phyloP scores from a whole-genome alignment of 2,113 vertebrate species.

The Ramphastos sulfuratus region DNA sequence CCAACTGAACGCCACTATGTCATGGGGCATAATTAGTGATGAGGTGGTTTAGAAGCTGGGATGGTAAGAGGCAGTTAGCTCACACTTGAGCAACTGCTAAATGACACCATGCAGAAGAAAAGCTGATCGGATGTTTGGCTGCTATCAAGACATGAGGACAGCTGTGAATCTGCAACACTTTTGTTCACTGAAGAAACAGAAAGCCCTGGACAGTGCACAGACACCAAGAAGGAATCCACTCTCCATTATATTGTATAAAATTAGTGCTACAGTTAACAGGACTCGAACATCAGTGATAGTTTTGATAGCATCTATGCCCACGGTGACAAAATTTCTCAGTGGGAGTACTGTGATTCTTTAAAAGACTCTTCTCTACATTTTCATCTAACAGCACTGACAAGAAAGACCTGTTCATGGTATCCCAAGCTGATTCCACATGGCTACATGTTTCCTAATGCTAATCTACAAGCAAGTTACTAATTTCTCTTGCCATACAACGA shows the following conservation, averaged over 20 bases:
- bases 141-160: accelerated
- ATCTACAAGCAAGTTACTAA: neutral
- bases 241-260: neutral
- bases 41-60: neutral
- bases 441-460: neutral
- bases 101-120: neutral
- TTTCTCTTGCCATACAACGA: neutral
- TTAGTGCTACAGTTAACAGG: neutral
- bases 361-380: neutral
- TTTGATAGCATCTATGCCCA: neutral
- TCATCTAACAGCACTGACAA: neutral
- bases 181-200: neutral
- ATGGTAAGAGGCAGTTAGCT: neutral
- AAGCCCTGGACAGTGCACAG: neutral
- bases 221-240: neutral
- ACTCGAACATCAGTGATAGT: neutral
- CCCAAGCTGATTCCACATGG: neutral
- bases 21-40: neutral
- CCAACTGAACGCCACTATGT: neutral
- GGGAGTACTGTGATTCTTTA: neutral
- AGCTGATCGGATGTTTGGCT: neutral
- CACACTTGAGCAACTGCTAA: neutral
- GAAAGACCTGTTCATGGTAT: neutral
- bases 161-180: neutral
- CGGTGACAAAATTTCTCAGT: neutral